Conservation (phyloP, 2,797 vertebrate genomes). For the Harpagifer antarcticus region DNA sequence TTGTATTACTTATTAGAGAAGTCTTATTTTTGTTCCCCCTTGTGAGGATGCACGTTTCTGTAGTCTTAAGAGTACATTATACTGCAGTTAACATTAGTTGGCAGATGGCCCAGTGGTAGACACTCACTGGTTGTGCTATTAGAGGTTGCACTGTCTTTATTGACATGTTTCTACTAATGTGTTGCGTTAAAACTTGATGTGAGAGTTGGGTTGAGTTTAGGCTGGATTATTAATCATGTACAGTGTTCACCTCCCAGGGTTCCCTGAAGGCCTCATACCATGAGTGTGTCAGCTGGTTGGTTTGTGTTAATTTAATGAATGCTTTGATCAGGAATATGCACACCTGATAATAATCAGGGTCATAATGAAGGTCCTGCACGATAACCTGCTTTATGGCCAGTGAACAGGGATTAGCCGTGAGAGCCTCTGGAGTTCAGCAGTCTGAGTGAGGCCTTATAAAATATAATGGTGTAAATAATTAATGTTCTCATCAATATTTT, state of each 20-base stretch:
- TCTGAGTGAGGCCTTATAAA: constrained; percentile 11
- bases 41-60: neutral
- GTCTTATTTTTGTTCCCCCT: neutral
- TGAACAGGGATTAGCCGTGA: neutral
- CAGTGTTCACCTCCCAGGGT: neutral
- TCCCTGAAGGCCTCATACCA: neutral
- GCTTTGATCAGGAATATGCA: neutral
- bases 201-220: neutral
- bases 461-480: neutral
- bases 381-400: neutral
- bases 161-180: neutral
- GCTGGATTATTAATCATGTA: neutral
- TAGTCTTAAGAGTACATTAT: neutral
- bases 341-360: neutral
- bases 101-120: too few species aligned
- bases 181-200: neutral
- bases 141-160: neutral
- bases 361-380: neutral
- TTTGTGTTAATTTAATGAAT: neutral
- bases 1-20: neutral
- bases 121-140: neutral
- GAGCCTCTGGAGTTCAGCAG: constrained; percentile 30
- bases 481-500: too few species aligned
- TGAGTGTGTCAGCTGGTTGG: neutral
- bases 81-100: neutral